These are phyloP conservation scores for Antheraea pernyi DNA, from an alignment of 1,140 invertebrate species.

Conservation along the genomic window DNA sequence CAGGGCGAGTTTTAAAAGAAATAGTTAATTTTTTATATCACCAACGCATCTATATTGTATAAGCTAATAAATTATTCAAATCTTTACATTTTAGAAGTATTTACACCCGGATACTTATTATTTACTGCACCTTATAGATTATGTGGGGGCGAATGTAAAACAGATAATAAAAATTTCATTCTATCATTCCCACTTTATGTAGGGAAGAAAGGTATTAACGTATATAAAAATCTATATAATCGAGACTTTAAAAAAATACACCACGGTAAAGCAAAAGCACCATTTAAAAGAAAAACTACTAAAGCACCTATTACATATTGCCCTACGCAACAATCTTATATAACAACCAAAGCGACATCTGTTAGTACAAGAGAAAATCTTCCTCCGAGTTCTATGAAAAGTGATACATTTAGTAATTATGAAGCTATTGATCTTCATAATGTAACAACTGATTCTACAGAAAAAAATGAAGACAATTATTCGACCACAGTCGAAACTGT, in stretches of 20 bases:
- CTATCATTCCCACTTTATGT: slow-evolving; percentile 50
- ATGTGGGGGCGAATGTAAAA: slow-evolving; percentile 45
- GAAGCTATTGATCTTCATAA: too few species aligned
- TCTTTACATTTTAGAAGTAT: slow-evolving; percentile 40
- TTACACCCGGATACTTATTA: slow-evolving; percentile 34
- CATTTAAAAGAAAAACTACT: slow-evolving; percentile 34
- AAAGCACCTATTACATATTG: slow-evolving; percentile 27
- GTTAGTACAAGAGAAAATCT: neutral
- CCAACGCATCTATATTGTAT: neutral
- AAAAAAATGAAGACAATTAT: neutral
- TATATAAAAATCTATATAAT: slow-evolving; percentile 32
- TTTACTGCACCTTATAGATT: slow-evolving; percentile 60
- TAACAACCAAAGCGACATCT: neutral
- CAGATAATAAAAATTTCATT: slow-evolving; percentile 26
- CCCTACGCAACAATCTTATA: slow-evolving; percentile 9
- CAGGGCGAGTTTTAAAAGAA: too few species aligned
- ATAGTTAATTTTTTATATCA: too few species aligned
- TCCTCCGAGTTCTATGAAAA: too few species aligned
- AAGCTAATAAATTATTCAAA: neutral
- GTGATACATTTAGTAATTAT: too few species aligned
- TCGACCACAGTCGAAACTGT: neutral
- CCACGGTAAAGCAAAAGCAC: slow-evolving; percentile 18
- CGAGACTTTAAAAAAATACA: slow-evolving; percentile 30
- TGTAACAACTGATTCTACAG: neutral
- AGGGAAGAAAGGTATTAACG: slow-evolving; percentile 29